phyloP scores from a whole-genome alignment of 2,888 invertebrate genomes.

The Lasius fuliginosus region DNA sequence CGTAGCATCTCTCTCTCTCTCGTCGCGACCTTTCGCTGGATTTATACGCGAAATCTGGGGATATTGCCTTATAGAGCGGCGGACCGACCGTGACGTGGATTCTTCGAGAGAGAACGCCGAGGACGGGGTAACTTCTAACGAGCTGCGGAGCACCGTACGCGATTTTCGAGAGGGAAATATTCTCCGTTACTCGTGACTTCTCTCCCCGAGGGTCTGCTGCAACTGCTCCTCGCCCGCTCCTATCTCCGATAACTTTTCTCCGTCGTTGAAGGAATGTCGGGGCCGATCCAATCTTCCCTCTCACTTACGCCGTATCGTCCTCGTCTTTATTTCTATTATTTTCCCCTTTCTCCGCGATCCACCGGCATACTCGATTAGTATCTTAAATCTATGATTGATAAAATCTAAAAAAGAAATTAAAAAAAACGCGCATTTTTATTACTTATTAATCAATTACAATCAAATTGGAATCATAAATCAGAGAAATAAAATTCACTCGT shows the following conservation, averaged over 20 bases:
- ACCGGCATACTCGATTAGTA: conserved; percentile 37
- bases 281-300: conserved; percentile 66
- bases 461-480: not conserved
- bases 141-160: conserved; percentile 52
- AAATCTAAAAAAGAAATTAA: not conserved
- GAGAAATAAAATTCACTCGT: not conserved
- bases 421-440: not conserved
- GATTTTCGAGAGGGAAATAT: conserved; percentile 61
- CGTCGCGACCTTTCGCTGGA: conserved; percentile 21
- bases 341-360: conserved; percentile 45
- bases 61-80: not conserved
- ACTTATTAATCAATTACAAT: not conserved
- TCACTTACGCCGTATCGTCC: conserved; percentile 37
- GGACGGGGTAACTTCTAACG: conserved; percentile 63
- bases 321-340: conserved; percentile 44
- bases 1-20: conserved; percentile 20
- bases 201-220: conserved; percentile 38
- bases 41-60: conserved; percentile 24
- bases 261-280: conserved; percentile 46
- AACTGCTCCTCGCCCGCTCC: conserved; percentile 2
- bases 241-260: conserved; percentile 36
- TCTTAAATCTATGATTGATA: conserved; percentile 11
- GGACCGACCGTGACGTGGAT: not conserved
- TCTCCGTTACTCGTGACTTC: conserved; percentile 41
- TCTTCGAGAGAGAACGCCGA: not conserved